Evolutionary conservation across 2,888 invertebrate genomes (phyloP).

Genomic region (Halocaridina rubra): DNA sequence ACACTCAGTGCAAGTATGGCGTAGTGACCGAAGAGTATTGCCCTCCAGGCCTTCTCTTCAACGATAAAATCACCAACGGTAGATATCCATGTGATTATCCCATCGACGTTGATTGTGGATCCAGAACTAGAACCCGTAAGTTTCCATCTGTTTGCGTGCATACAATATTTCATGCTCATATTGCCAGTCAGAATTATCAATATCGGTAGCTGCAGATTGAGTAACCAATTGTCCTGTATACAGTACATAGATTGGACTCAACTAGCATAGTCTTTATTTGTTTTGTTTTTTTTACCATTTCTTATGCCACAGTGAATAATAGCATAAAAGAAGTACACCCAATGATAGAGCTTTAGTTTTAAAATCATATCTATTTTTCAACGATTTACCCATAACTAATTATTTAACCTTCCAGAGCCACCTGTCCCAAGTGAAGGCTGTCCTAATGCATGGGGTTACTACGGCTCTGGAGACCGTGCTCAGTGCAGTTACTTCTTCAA

Average conservation of each 20-base stretch:
- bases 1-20: conserved; percentile 51
- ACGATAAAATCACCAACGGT: conserved; percentile 57
- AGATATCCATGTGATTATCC: conserved; percentile 65
- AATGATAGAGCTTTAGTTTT: no score
- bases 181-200: no score
- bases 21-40: conserved; percentile 44
- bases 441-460: conserved; percentile 89
- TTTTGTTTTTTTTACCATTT: no score
- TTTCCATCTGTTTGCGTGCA: background rate
- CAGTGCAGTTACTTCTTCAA: conserved; percentile 90
- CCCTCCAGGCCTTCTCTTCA: conserved; percentile 60
- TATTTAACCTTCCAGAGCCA: conserved; percentile 62
- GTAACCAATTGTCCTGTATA: no score
- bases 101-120: conserved; percentile 64
- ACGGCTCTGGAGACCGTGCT: conserved; percentile 84
- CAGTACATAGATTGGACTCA: no score
- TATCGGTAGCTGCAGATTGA: no score
- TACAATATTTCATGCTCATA: background rate
- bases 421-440: conserved; percentile 70
- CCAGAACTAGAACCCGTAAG: conserved; percentile 63
- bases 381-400: no score
- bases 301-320: background rate
- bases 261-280: no score
- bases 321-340: no score
- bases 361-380: no score